phyloP scores from a whole-genome alignment of 2,797 vertebrate genomes.

The Diceros bicornis region DNA sequence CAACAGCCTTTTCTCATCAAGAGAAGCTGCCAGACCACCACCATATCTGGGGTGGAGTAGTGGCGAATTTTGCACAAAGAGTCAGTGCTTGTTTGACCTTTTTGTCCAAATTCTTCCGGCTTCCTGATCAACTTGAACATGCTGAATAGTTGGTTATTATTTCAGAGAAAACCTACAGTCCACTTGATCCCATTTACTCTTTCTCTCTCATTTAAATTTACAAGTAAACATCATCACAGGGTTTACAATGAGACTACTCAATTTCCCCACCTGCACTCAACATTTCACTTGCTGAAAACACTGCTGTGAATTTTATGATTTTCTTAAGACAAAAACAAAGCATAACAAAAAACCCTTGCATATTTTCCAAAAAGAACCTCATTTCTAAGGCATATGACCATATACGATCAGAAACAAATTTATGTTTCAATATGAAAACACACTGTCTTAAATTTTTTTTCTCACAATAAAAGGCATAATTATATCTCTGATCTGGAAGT shows the following conservation, averaged over 20 bases:
- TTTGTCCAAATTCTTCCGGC: neutral
- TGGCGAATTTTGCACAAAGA: neutral
- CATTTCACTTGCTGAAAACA: neutral
- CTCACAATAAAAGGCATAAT: neutral
- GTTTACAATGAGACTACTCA: neutral
- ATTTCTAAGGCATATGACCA: neutral
- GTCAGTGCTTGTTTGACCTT: neutral
- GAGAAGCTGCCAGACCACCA: neutral
- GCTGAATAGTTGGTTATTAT: neutral
- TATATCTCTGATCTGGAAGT: neutral
- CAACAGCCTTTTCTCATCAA: neutral
- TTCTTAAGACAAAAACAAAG: neutral
- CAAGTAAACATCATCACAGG: neutral
- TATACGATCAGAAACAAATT: neutral
- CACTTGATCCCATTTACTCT: neutral
- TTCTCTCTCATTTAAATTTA: conserved; percentile 38
- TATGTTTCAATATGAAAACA: neutral
- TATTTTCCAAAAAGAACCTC: neutral
- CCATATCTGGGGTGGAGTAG: neutral
- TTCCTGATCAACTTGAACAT: neutral
- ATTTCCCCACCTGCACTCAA: neutral
- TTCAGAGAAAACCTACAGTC: neutral
- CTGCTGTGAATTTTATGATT: neutral
- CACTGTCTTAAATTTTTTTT: neutral
- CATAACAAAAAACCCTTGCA: neutral